These are phyloP conservation scores for Gonocerus acuteangulatus DNA, from an alignment of 2,888 invertebrate genomes.

Conservation along the genomic window DNA sequence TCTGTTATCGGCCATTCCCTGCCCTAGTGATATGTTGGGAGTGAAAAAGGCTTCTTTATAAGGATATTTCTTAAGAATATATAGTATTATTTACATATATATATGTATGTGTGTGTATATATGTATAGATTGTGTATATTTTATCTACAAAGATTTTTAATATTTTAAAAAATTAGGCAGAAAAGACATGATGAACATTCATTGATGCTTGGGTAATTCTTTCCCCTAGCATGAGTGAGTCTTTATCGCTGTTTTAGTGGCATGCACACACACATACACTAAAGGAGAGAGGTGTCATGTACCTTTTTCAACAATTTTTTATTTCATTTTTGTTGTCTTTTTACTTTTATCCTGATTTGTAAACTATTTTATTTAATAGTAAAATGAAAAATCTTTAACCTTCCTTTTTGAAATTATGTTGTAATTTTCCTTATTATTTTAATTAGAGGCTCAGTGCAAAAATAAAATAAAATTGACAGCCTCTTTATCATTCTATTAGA, in stretches of 20 bases:
- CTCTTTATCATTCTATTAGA: constrained; percentile 12
- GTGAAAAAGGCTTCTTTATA: not conserved
- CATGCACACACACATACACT: not conserved
- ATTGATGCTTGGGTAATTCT: not conserved
- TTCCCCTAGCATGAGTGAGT: not conserved
- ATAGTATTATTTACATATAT: not conserved
- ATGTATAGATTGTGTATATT: not conserved
- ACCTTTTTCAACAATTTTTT: not conserved
- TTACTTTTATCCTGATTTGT: too few relatives aligned
- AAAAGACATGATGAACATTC: not conserved
- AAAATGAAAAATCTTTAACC: not conserved
- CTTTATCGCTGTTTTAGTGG: not conserved
- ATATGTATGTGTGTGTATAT: constrained; percentile 1
- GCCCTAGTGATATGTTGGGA: not conserved
- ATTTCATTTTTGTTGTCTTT: not conserved
- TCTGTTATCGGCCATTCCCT: not conserved
- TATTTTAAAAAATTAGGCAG: not conserved
- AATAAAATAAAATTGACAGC: not conserved
- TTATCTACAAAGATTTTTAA: not conserved
- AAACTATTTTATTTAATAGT: not conserved
- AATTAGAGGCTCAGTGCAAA: not conserved
- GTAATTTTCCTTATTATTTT: constrained; percentile 6
- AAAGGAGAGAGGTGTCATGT: not conserved
- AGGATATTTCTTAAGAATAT: too few relatives aligned
- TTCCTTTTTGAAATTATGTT: not conserved